phyloP scores from a whole-genome alignment of 92 coral and sea anemone species.

The Hydrozoanthus gracilis region DNA sequence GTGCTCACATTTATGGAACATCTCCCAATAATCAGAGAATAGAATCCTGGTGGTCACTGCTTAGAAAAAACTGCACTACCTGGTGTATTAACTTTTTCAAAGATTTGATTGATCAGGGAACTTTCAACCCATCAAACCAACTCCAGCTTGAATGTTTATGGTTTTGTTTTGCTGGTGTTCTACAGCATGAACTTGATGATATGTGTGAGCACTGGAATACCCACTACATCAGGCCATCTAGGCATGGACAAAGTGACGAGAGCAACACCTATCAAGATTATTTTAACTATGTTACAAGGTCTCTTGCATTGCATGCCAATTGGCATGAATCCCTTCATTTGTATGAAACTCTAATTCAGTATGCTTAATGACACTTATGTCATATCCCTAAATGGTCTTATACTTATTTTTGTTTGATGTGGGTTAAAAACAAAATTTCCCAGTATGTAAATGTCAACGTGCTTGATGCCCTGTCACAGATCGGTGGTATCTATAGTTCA shows the following conservation, averaged over 20 bases:
- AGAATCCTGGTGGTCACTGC: constrained; percentile 24
- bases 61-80: constrained; percentile 15
- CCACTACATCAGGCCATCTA: constrained; percentile 56
- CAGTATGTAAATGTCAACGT: constrained; percentile 14
- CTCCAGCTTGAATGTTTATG: constrained; percentile 44
- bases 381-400: constrained; percentile 12
- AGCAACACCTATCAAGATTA: constrained; percentile 26
- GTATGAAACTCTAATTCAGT: constrained; percentile 29
- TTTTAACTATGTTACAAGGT: constrained; percentile 24
- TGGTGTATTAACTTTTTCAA: constrained; percentile 42
- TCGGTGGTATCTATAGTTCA: constrained; percentile 8
- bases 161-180: constrained; percentile 50
- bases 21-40: constrained; percentile 28
- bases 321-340: constrained; percentile 38
- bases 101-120: constrained; percentile 24
- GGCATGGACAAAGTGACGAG: constrained; percentile 44
- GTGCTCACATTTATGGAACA: constrained; percentile 28
- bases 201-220: constrained; percentile 58
- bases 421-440: constrained; percentile 18
- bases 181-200: constrained; percentile 50
- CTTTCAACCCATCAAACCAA: constrained; percentile 26
- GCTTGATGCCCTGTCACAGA: constrained; percentile 22
- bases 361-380: constrained; percentile 32
- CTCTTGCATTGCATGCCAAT: constrained; percentile 29
- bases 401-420: constrained; percentile 21